Conservation (phyloP, 2,888 invertebrate genomes). For the Fragum sueziense region DNA sequence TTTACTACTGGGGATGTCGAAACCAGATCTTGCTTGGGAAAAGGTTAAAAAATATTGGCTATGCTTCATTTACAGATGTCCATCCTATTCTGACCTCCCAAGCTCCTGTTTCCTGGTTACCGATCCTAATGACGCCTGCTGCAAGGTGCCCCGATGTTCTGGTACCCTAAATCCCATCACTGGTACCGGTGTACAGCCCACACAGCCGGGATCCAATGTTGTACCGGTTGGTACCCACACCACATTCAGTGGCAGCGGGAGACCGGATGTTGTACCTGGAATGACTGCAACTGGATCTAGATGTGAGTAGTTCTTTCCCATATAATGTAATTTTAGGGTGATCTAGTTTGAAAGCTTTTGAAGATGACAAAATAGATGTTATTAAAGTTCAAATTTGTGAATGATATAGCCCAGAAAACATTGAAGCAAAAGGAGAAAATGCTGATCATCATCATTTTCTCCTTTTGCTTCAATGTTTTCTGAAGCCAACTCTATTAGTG, state of each 20-base stretch:
- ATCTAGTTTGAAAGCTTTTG: too few species aligned
- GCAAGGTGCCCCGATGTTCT: constrained; percentile 63
- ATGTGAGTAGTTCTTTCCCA: constrained; percentile 48
- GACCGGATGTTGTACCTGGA: constrained; percentile 44
- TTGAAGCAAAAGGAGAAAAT: too few species aligned
- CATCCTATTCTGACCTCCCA: constrained; percentile 67
- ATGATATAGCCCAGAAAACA: too few species aligned
- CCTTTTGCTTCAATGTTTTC: too few species aligned
- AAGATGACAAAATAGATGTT: too few species aligned
- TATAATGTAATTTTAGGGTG: background rate
- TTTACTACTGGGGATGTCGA: too few species aligned
- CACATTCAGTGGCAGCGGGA: constrained; percentile 65
- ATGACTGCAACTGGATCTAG: constrained; percentile 52
- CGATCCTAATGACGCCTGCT: constrained; percentile 69
- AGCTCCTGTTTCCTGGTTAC: constrained; percentile 62
- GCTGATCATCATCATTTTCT: too few species aligned
- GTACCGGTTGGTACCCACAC: constrained; percentile 72
- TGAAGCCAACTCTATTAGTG: too few species aligned
- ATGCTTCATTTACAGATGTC: constrained; percentile 61
- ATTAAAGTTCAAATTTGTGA: too few species aligned
- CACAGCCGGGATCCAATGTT: constrained; percentile 65
- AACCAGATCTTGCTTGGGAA: too few species aligned
- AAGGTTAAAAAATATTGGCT: background rate
- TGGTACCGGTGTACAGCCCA: constrained; percentile 55
- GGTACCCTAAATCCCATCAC: constrained; percentile 66